Evolutionary conservation across 2,888 invertebrate genomes (phyloP).

Genomic region (Diploptera punctata): DNA sequence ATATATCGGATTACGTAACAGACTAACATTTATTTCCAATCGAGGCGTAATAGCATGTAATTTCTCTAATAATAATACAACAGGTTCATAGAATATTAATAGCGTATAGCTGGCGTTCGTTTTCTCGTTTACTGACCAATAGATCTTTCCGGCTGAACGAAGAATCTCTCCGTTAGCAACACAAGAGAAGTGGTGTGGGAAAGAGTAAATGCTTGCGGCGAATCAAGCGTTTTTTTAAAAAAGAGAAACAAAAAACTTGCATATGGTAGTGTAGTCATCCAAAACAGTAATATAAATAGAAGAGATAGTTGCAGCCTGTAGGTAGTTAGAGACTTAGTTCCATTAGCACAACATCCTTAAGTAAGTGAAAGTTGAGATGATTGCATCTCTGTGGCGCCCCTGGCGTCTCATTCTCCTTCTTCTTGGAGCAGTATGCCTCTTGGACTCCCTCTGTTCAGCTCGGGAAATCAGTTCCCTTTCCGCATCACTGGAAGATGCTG

Average conservation of each 20-base stretch:
- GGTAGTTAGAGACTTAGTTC: neutral
- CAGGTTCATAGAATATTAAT: too few relatives aligned
- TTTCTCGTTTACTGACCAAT: neutral
- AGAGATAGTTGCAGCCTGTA: neutral
- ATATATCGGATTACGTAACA: too few relatives aligned
- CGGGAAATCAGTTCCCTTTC: constrained; percentile 31
- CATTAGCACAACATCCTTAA: neutral
- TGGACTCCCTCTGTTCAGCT: constrained; percentile 24
- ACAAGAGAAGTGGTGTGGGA: neutral
- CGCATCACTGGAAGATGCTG: neutral
- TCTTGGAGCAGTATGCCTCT: constrained; percentile 24
- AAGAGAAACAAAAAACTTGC: constrained; percentile 1
- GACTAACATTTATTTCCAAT: too few relatives aligned
- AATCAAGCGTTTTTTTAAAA: neutral
- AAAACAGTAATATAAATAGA: constrained; percentile 28
- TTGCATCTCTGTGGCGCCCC: constrained; percentile 3
- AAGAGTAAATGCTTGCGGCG: neutral
- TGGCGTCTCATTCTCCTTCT: constrained; percentile 22
- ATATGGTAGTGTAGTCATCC: constrained; percentile 11
- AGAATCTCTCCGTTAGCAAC: constrained; percentile 1
- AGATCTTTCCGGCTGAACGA: constrained; percentile 24
- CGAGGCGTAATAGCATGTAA: too few relatives aligned
- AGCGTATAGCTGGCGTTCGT: neutral
- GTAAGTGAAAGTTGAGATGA: neutral
- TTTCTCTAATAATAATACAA: too few relatives aligned